Percentiles rank a stretch among this genome's conserved stretches.
Evolutionary conservation across 2,888 invertebrate genomes (phyloP).

Genomic region (Scelioninae gen. 1): DNA sequence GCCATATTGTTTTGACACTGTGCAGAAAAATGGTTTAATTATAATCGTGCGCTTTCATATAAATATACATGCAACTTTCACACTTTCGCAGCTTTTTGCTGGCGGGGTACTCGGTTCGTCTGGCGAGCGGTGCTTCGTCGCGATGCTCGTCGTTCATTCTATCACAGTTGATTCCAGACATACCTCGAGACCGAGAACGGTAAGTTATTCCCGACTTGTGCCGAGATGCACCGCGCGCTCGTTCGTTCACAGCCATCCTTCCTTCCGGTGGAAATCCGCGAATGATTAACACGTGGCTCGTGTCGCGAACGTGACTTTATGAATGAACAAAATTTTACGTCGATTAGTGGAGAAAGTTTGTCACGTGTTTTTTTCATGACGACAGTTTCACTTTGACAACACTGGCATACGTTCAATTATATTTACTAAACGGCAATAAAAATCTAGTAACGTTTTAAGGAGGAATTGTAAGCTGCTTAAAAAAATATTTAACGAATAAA

Average conservation of each 20-base stretch:
- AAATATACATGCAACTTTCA: constrained; percentile 54
- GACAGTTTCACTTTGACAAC: constrained; percentile 19
- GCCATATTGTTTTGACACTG: constrained; percentile 1
- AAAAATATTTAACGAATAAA: no score
- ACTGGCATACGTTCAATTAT: neutral
- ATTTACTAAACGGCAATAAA: neutral
- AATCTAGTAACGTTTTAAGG: neutral
- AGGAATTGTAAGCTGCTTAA: no score
- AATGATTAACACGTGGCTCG: constrained; percentile 72
- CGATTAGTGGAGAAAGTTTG: constrained; percentile 37
- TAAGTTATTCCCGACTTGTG: constrained; percentile 75
- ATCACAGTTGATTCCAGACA: constrained; percentile 74
- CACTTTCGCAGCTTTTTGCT: constrained; percentile 54
- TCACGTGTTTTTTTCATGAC: constrained; percentile 8
- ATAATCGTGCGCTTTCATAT: constrained; percentile 30
- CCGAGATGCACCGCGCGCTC: constrained; percentile 72
- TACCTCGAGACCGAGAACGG: constrained; percentile 63
- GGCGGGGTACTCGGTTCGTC: constrained; percentile 23
- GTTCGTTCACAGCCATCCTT: constrained; percentile 72
- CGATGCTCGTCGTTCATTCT: constrained; percentile 71
- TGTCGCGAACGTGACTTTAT: constrained; percentile 71
- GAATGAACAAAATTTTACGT: constrained; percentile 58
- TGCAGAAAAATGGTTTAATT: constrained; percentile 27
- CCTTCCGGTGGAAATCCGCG: constrained; percentile 74
- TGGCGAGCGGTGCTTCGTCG: constrained; percentile 34